A percentile compares a stretch with the other conserved stretches of the same genome.
phyloP scores from a whole-genome alignment of 2,113 vertebrate species.

The Mormyrus iriodes region DNA sequence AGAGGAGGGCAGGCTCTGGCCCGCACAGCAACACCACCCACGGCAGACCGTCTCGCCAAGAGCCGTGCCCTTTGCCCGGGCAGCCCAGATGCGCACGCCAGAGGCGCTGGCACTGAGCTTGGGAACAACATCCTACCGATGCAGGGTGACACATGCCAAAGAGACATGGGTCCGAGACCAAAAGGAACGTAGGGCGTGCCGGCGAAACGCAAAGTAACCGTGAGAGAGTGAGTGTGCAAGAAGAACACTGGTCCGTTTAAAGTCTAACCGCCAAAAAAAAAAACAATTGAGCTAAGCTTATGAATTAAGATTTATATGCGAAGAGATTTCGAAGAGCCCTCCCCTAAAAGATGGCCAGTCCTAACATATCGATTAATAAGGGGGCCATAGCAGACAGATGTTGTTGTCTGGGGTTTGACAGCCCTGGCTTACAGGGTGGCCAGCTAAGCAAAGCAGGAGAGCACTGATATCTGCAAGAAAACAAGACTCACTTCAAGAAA shows the following conservation, averaged over 20 bases:
- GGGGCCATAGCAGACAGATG: neutral
- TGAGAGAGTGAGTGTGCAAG: neutral
- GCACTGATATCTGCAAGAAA: neutral
- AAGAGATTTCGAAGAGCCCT: neutral
- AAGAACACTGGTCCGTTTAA: neutral
- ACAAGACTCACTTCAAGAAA: neutral
- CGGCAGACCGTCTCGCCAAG: constrained; percentile 23
- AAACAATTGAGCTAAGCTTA: neutral
- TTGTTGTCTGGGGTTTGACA: no score
- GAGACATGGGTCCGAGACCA: no score
- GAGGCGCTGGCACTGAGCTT: constrained; percentile 36
- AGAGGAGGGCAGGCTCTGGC: neutral
- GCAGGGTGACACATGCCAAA: neutral
- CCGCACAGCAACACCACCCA: constrained; percentile 16
- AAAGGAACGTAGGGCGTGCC: neutral
- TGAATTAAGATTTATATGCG: neutral
- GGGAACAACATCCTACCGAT: constrained; percentile 33
- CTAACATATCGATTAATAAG: neutral
- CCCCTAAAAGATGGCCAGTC: neutral
- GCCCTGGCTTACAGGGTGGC: neutral
- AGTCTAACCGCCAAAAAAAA: neutral
- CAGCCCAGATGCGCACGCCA: constrained; percentile 7
- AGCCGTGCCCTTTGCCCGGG: constrained; percentile 11
- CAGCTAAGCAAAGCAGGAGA: neutral
- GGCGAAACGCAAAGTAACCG: neutral